A percentile compares a stretch with the other conserved stretches of the same genome.
Evolutionary conservation across 2,797 vertebrate species (phyloP).

Genomic region (Garrulus glandarius): DNA sequence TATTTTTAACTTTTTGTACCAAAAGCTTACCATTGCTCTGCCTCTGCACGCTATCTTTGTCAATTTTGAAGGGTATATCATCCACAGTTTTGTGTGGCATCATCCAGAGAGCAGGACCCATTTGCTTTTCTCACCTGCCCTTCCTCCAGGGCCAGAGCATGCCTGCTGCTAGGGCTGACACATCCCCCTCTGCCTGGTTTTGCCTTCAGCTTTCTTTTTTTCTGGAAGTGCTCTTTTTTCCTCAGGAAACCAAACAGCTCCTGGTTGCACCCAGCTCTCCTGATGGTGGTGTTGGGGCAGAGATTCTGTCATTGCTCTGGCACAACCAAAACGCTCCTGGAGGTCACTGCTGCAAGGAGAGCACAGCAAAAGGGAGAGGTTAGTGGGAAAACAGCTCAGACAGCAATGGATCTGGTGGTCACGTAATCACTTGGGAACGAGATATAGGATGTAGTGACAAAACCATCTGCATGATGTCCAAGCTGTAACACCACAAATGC

Average conservation of each 20-base stretch:
- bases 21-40: neutral
- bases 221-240: neutral
- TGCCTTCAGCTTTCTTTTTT: neutral
- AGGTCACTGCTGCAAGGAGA: neutral
- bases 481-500: neutral
- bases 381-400: neutral
- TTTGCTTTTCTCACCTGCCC: neutral
- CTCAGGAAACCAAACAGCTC: neutral
- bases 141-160: neutral
- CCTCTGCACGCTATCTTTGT: neutral
- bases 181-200: accelerated
- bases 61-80: neutral
- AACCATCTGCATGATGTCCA: neutral
- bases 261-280: neutral
- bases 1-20: neutral
- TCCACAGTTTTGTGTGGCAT: neutral
- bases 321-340: neutral
- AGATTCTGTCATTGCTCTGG: neutral
- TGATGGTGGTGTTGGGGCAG: accelerated
- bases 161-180: neutral
- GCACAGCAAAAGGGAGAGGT: neutral
- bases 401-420: neutral
- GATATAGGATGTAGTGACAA: neutral
- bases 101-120: neutral
- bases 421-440: neutral